Evolutionary conservation across 2,113 vertebrate species (phyloP), one percentile per base, ranked within the genome.

Genomic region (Oryzias javanicus): DNA sequence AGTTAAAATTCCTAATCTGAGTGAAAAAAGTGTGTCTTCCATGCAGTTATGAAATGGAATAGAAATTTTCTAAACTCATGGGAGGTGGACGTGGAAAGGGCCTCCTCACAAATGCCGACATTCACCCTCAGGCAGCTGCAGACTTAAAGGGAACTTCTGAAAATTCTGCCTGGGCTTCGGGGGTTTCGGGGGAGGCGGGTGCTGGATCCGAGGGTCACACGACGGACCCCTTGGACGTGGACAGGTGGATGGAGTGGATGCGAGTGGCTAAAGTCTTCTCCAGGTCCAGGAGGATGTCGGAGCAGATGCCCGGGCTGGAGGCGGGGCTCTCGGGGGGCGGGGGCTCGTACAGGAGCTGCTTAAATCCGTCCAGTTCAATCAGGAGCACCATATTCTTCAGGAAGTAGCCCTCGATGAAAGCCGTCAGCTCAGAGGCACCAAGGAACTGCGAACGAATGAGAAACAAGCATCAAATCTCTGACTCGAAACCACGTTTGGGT

Each of bases 161-260:
- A 69, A 67, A 70, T 45, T 67, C 74, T 72, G 76, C 15, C 49
- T 45, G 60, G 50, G 59, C 55, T 64, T 68, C 8, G 2, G 20
- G 47, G 47, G 20, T 46, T 45, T 47, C 40, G 12, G 15, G 49
- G 5, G 18, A 5, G 27, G 27, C 27, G 27, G 27, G 7, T 29
- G 27, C 27, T 6, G 4, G 5, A 29, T 29, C 7, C 2, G 2
- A 8, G 35, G 35, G 56, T 89, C 94, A 99, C 74, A 99, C 97
- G 62, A 98, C 68, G 1, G 97, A 98, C 82, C 97, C 97, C 90
- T 99, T 99, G 82, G 96, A 98, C 79, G 95, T 94, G 44, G 97
- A 98, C 73, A 98, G 94, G 89, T 98, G 96, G 85, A 98, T 99
- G 59, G 96, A 98, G 83, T 95, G 96, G 91, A 99, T 96, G 83